Conservation (phyloP, 2,113 vertebrate genomes). For the Cynopterus brachyotis region DNA sequence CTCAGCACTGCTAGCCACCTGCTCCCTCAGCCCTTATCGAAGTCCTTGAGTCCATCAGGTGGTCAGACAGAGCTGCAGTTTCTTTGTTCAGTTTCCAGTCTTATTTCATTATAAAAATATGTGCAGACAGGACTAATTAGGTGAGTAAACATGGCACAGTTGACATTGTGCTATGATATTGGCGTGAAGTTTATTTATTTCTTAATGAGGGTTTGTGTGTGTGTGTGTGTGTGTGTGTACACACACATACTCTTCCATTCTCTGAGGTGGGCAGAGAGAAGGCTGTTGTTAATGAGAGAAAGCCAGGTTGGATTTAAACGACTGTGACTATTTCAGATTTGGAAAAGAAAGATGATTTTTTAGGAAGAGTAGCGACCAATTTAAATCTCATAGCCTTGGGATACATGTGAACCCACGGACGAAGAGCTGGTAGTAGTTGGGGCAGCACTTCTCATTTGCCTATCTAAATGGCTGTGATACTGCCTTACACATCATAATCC, state of each 20-base stretch:
- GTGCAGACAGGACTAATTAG: neutral
- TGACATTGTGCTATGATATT: slow-evolving; percentile 17
- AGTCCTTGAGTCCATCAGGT: neutral
- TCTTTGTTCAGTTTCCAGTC: neutral
- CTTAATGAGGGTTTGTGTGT: neutral
- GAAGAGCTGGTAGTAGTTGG: neutral
- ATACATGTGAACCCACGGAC: neutral
- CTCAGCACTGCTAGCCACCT: too few relatives aligned
- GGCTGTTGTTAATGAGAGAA: neutral
- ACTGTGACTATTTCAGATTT: neutral
- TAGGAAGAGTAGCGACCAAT: neutral
- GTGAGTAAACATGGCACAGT: neutral
- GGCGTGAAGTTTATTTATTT: neutral
- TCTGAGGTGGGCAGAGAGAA: neutral
- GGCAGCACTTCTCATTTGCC: neutral
- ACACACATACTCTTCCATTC: neutral
- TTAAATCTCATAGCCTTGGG: neutral
- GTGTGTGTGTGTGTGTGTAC: rapidly evolving
- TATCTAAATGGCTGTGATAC: neutral
- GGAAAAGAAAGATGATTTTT: slow-evolving; percentile 25
- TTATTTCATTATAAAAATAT: slow-evolving; percentile 15
- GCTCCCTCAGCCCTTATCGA: neutral
- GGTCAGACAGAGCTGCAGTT: neutral
- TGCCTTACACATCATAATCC: neutral
- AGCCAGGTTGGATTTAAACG: neutral